These are phyloP conservation scores for Tetranychus cinnabarinus DNA, from an alignment of 1,140 invertebrate species.

Conservation along the genomic window DNA sequence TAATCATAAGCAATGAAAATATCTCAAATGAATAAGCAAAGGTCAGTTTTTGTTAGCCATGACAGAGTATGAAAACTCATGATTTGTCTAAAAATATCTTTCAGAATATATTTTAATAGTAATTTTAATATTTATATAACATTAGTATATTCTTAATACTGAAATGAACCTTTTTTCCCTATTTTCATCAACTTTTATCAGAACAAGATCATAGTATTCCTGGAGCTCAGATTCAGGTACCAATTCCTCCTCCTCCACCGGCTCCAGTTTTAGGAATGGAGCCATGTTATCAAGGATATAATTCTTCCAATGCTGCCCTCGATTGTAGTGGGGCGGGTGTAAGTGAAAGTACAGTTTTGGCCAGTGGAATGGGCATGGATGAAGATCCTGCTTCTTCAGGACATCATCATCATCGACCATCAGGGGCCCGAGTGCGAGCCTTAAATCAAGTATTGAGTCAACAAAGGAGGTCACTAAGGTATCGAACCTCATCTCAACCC, in stretches of 20 bases:
- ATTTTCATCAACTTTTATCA: background rate
- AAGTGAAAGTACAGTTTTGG: conserved; percentile 1
- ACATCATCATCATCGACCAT: background rate
- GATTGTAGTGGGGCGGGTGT: background rate
- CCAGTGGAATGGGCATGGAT: background rate
- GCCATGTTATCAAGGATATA: conserved; percentile 1
- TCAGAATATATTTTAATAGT: background rate
- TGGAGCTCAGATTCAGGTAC: background rate
- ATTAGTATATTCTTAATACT: background rate
- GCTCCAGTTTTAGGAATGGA: background rate
- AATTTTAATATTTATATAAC: background rate
- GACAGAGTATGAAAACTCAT: background rate
- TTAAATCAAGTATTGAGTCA: conserved; percentile 6
- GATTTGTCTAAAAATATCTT: background rate
- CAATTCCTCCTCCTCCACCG: background rate
- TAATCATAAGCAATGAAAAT: no score
- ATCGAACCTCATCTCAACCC: conserved; percentile 4
- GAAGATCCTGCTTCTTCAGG: no score
- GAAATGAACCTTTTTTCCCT: background rate
- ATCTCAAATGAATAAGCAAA: no score
- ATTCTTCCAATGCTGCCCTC: background rate
- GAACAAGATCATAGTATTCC: background rate
- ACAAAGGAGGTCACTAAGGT: conserved; percentile 1
- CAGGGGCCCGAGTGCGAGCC: background rate
- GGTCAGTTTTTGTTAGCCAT: no score